These are phyloP conservation scores for Molorchus minor DNA, from an alignment of 2,888 invertebrate genomes.

Conservation along the genomic window DNA sequence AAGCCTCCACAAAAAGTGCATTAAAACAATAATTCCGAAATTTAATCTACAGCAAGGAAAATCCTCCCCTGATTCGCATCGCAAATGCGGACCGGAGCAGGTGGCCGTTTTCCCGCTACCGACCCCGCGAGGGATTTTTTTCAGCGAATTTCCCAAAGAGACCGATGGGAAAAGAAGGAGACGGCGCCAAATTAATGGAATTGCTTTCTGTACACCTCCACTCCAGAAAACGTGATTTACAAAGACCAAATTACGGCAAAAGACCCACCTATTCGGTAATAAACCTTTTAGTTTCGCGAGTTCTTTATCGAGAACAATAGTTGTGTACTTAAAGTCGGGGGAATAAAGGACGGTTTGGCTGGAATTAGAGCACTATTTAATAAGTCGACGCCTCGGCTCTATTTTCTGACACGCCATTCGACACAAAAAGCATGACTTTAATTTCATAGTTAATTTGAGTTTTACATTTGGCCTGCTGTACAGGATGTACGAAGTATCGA, in stretches of 20 bases:
- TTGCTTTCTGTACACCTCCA: constrained; percentile 38
- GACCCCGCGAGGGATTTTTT: constrained; percentile 39
- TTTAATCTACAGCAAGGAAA: no score
- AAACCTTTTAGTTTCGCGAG: constrained; percentile 18
- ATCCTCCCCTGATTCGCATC: no score
- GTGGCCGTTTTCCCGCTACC: constrained; percentile 39
- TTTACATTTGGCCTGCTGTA: no score
- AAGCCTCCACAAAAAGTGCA: no score
- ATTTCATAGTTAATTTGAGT: no score
- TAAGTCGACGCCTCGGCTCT: not conserved
- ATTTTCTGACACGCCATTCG: not conserved
- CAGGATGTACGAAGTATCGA: no score
- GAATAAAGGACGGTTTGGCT: constrained; percentile 12
- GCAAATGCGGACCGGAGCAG: no score
- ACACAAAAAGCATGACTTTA: no score
- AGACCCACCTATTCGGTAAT: constrained; percentile 19
- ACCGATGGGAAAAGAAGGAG: constrained; percentile 1
- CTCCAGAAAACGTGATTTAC: constrained; percentile 18
- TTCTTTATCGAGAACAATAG: constrained; percentile 22
- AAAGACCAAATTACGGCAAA: constrained; percentile 21
- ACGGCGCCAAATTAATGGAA: constrained; percentile 42
- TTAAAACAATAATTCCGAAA: no score
- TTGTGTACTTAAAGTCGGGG: constrained; percentile 5
- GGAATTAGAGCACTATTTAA: constrained; percentile 11
- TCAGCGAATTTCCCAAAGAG: constrained; percentile 28